A percentile compares a stretch with the other conserved stretches of the same genome.
These are phyloP conservation scores for Drosophila prosaltans DNA, from an alignment of 1,140 invertebrate genomes.

Conservation along the genomic window DNA sequence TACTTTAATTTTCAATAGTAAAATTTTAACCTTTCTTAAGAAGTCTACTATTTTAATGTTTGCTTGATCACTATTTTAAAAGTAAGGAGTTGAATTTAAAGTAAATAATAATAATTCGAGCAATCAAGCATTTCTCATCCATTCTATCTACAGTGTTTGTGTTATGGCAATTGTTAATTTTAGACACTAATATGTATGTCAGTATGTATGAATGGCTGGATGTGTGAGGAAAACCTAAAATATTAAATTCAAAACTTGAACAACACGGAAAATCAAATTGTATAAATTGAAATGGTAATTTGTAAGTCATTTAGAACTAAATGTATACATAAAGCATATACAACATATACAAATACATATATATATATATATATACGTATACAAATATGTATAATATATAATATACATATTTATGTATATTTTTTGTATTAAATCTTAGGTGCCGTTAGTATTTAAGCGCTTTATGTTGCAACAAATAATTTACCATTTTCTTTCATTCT, in stretches of 20 bases:
- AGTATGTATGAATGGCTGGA: slow-evolving; percentile 40
- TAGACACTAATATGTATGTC: slow-evolving; percentile 22
- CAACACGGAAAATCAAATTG: slow-evolving; percentile 52
- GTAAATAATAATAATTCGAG: too few species aligned
- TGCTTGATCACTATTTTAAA: too few species aligned
- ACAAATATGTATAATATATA: slow-evolving; percentile 19
- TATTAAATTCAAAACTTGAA: slow-evolving; percentile 16
- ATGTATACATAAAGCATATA: slow-evolving; percentile 13
- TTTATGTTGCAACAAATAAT: slow-evolving; percentile 57
- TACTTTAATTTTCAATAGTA: too few species aligned
- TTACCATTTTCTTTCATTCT: slow-evolving; percentile 14
- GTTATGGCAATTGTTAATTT: neutral
- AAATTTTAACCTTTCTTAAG: too few species aligned
- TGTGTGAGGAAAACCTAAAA: slow-evolving; percentile 18
- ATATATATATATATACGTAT: slow-evolving; percentile 26
- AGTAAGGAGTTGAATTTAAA: too few species aligned
- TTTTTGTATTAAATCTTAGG: slow-evolving; percentile 72
- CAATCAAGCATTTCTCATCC: neutral
- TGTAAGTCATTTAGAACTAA: slow-evolving; percentile 24
- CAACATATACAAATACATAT: slow-evolving; percentile 23
- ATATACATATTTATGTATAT: slow-evolving; percentile 46
- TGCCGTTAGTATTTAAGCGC: slow-evolving; percentile 70
- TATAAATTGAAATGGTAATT: slow-evolving; percentile 46
- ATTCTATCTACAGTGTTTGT: neutral
- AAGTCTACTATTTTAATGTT: too few species aligned